Evolutionary conservation across 2,113 vertebrate genomes (phyloP), one percentile per base, ranked within the genome.

Genomic region (Zeus faber): DNA sequence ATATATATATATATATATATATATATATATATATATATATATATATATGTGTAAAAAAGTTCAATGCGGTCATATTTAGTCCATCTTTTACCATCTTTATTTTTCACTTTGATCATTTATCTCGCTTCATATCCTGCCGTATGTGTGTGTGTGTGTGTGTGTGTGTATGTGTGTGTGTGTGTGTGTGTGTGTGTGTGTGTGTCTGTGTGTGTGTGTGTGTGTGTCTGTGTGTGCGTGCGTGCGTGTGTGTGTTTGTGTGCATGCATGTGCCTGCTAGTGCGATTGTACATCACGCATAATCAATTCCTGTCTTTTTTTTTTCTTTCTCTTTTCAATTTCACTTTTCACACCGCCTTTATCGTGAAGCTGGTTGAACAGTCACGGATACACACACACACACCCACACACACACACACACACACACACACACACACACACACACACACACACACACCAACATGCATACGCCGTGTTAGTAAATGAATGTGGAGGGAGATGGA

Each of bases 111-210:
- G 29, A 27, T 47, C 54, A 17, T 29, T 49, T 29, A 49, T 54
- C 53, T 55, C 22, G 21, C 62, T 57, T 69, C 64, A n/a, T 70
- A 54, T 69, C 65, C 50, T 14, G 5, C 53, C 57, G 74, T 45
- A 23, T 54, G 69, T 63, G 58, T n/a, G n/a, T 41, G 41, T 62
- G 43, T 66, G 47, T 48, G 46, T 49, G 18, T 54, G 50, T 44
- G 3, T n/a, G n/a, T n/a, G n/a, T n/a, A n/a, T n/a, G n/a, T n/a
- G 29, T n/a, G n/a, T n/a, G n/a, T n/a, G n/a, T n/a, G n/a, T n/a
- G n/a, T n/a, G n/a, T n/a, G n/a, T n/a, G 25, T 48, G 26, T 54
- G 24, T 45, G 7, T 44, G 25, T 23, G 4, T 44, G 22, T 9
- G 46, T 41, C 16, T 31, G 6, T 25, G 14, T 50, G 14, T 45